A percentile compares a stretch with the other conserved stretches of the same genome.
phyloP scores from a whole-genome alignment of 2,797 vertebrate genomes.

The Enteromius paludinosus region DNA sequence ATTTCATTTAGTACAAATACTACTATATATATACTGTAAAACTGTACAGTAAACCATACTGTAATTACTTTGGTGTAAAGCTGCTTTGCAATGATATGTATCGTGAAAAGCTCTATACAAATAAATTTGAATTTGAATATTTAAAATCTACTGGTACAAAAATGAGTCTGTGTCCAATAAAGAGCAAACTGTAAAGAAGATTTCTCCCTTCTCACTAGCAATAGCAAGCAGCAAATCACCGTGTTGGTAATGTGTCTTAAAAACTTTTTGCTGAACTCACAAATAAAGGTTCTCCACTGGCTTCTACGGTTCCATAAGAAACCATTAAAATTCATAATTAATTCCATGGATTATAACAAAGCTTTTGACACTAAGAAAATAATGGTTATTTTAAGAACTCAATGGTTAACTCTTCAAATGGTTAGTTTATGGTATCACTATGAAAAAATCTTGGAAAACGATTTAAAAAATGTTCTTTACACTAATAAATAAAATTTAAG shows the following conservation, averaged over 20 bases:
- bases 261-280: not conserved
- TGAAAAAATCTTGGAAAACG: not conserved
- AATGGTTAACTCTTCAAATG: too few species aligned
- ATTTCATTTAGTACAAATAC: too few species aligned
- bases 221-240: not conserved
- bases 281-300: not conserved
- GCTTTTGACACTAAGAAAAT: not conserved
- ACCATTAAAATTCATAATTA: not conserved
- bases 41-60: too few species aligned
- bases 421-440: not conserved
- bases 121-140: too few species aligned
- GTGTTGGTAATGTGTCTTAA: not conserved
- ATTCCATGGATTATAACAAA: not conserved
- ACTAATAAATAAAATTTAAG: not conserved
- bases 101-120: too few species aligned
- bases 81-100: too few species aligned
- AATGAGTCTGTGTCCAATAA: not conserved
- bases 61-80: too few species aligned
- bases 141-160: not conserved
- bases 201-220: not conserved
- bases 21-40: too few species aligned
- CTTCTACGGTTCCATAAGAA: not conserved
- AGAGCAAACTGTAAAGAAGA: not conserved
- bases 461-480: not conserved
- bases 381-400: too few species aligned